Evolutionary conservation across 2,888 invertebrate species (phyloP), one percentile per base, ranked within the genome.

Genomic region (Diachrysia chrysitis): DNA sequence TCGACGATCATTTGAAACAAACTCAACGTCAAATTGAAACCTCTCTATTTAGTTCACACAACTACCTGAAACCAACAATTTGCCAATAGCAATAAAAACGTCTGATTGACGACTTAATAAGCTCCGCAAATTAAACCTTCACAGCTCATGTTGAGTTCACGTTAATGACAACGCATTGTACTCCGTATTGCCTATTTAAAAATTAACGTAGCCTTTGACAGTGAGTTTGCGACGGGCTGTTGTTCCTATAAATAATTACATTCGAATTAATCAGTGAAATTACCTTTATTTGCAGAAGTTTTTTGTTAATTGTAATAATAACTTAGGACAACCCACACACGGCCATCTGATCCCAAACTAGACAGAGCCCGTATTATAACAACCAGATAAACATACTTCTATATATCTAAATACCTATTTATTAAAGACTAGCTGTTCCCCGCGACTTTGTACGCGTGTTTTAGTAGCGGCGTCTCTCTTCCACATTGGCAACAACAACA

Each of bases 21-120:
- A 16, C 4, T 4, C 25, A 25, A 3, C 37, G 0, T 14, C 35
- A 10, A 35, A 35, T 35, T 35, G 35, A 35, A 35, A 35, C 10
- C 46, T 14, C n/a, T 12, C 16, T 7, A 53, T 23, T 23, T 53
- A 10, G 17, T 37, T 42, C 37, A 37, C 29, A 61, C 21, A 51
- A 42, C 0, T 32, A 71, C 35, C 21, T 25, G 17, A n/a, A 59
- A 16, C 21, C 32, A 35, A 57, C 57, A 70, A 76, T 69, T 67
- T 68, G 51, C 63, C 62, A 48, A 58, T 67, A 66, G 32, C 59
- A 25, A 72, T 79, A 76, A 81, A 80, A 80, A 73, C 69, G 19
- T 19, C 57, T 69, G 81, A 82, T 78, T 81, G 79, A 82, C 76
- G 82, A 53, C 65, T 84, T 80, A 83, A 83, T 79, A 76, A 75